Evolutionary conservation across 2,113 vertebrate species (phyloP), one percentile per base, ranked within the genome.

Genomic region (Promerops cafer): DNA sequence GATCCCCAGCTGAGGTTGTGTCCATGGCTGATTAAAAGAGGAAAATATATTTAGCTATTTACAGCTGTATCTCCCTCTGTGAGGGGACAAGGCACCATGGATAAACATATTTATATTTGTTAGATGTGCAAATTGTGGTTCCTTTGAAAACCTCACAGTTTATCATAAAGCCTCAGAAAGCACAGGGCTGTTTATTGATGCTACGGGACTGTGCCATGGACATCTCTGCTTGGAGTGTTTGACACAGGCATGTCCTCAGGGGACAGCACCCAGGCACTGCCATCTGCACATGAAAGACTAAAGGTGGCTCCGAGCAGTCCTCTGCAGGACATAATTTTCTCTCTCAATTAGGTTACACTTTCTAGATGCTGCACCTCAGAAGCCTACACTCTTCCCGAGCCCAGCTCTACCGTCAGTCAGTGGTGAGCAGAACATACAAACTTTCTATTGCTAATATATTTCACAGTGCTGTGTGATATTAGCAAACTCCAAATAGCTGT

Each of bases 41-140:
- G 88, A 68, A 94, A 94, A 92, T 84, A 53, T 35, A 79, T 89
- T 89, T 93, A 82, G 76, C 44, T 89, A 21, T 92, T 95, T 93
- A 78, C 80, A 65, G 72, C 86, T 82, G 72, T 61, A 83, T 84
- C 83, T 95, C 60, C 56, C 44, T 89, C 88, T 68, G 89, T 50
- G 61, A 76, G 88, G 65, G 77, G 90, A 94, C 72, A 72, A 92
- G 92, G 42, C 77, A 76, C 90, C 74, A 47, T 12, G 53, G 83
- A 71, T 89, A 95, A 94, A 94, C 61, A 39, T 84, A 60, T 93
- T 96, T 93, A 66, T 96, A 64, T 96, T 82, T 89, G 92, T 96
- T 90, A 96, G 86, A 96, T 92, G 88, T 97, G 95, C 72, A 96
- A 96, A 96, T 95, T 68, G 61, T 65, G 72, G 72, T 61, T 93